Evolutionary conservation across 2,113 vertebrate species (phyloP), one percentile per base, ranked within the genome.

Genomic region (Crotalus viridis): DNA sequence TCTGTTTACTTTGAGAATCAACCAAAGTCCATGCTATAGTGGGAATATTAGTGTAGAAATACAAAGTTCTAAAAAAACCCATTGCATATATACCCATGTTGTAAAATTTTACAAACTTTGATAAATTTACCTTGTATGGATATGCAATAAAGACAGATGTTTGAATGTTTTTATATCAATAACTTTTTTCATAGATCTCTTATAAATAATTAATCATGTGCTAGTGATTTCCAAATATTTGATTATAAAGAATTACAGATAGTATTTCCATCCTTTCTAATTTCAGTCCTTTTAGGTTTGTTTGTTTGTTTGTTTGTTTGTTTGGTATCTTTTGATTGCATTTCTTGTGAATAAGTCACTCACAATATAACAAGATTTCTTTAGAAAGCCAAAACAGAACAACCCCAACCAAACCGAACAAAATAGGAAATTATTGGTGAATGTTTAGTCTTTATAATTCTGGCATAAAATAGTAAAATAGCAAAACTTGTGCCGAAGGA

Each of bases 241-340:
- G n/a, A n/a, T 69, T 69, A 13, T 28, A 69, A 69, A 61, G 59
- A 26, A 69, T n/a, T 69, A 64, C 10, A n/a, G 10, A 15, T 69
- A 69, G 61, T 64, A n/a, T n/a, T n/a, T 10, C 15, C 86, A 88
- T 52, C 92, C 22, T 26, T 3, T 92, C 94, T 56, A 39, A 15
- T 93, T 91, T 69, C 54, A 26, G 43, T 51, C 52, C 26, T 3
- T 28, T 1, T 48, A 48, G 6, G 48, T 48, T 48, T 48, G n/a
- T n/a, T n/a, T n/a, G n/a, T n/a, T n/a, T n/a, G 48, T 48, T 43
- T 43, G 39, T 3, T 74, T 10, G 91, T 92, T 87, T 10, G 91
- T 92, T 87, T 28, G 24, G 22, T 19, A 3, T 91, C 2, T 33
- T 94, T 88, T 33, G 10, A 64, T 7, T 48, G 17, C 61, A 3